phyloP scores from a whole-genome alignment of 2,888 invertebrate species.

The Metalampra italica region DNA sequence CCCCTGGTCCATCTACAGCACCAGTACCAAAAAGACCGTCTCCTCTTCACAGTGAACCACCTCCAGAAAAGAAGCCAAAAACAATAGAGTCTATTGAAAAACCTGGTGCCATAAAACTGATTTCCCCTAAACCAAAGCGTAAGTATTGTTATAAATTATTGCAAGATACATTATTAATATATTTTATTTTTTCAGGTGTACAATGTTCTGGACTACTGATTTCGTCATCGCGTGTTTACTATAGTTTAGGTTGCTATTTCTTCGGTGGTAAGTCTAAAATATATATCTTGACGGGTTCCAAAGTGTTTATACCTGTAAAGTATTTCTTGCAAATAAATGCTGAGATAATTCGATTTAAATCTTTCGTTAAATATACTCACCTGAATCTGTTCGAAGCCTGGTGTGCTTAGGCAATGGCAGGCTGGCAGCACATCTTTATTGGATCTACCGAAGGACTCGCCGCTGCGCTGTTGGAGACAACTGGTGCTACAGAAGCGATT shows the following conservation, averaged over 20 bases:
- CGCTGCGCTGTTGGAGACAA: constrained; percentile 42
- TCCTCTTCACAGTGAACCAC: constrained; percentile 68
- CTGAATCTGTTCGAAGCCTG: constrained; percentile 46
- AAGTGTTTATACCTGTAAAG: constrained; percentile 58
- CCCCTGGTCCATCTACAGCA: constrained; percentile 63
- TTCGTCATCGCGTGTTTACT: constrained; percentile 34
- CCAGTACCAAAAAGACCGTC: constrained; percentile 71
- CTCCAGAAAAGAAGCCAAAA: constrained; percentile 89
- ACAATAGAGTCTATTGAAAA: constrained; percentile 81
- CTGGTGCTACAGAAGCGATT: constrained; percentile 41
- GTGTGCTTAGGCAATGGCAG: constrained; percentile 33
- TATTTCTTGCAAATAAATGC: constrained; percentile 70
- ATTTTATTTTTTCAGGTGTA: constrained; percentile 68
- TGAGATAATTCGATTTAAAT: constrained; percentile 50
- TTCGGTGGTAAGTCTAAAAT: constrained; percentile 73
- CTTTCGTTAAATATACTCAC: constrained; percentile 50
- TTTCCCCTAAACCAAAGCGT: constrained; percentile 94
- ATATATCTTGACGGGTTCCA: constrained; percentile 66
- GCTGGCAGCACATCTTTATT: constrained; percentile 33
- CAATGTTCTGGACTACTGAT: constrained; percentile 27
- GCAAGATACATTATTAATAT: constrained; percentile 41
- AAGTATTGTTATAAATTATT: constrained; percentile 77
- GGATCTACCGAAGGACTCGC: constrained; percentile 48
- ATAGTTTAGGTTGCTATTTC: constrained; percentile 51
- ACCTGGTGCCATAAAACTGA: constrained; percentile 90